Conservation (phyloP, 2,888 invertebrate genomes). For the Chironomus tentans region DNA sequence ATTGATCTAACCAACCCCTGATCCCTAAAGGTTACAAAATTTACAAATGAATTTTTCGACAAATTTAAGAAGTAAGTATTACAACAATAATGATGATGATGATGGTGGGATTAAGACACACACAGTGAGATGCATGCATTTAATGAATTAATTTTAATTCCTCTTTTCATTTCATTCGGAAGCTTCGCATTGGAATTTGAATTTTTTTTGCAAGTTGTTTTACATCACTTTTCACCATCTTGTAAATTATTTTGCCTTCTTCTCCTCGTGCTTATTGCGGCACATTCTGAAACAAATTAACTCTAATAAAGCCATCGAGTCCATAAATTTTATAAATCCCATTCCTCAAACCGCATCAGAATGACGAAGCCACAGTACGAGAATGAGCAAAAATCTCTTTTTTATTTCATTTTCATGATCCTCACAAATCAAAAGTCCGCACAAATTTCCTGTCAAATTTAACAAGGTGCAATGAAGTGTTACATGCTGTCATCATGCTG, state of each 20-base stretch:
- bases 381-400: too few relatives aligned
- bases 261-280: not conserved
- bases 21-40: too few relatives aligned
- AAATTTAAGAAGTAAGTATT: not conserved
- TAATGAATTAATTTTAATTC: not conserved
- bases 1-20: too few relatives aligned
- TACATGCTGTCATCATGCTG: slow-evolving; percentile 14
- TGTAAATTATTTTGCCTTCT: not conserved
- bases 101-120: not conserved
- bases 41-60: not conserved
- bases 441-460: slow-evolving; percentile 6
- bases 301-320: slow-evolving; percentile 5
- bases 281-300: not conserved
- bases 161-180: not conserved
- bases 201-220: not conserved
- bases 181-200: not conserved
- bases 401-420: not conserved
- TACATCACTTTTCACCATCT: not conserved
- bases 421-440: not conserved
- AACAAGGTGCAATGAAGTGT: slow-evolving; percentile 8
- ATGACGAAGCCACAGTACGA: too few relatives aligned
- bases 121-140: not conserved
- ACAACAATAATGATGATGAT: not conserved
- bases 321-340: not conserved
- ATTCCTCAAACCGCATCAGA: not conserved